Conservation (phyloP, 2,888 invertebrate genomes). For the Scelioninae gen. 2 region DNA sequence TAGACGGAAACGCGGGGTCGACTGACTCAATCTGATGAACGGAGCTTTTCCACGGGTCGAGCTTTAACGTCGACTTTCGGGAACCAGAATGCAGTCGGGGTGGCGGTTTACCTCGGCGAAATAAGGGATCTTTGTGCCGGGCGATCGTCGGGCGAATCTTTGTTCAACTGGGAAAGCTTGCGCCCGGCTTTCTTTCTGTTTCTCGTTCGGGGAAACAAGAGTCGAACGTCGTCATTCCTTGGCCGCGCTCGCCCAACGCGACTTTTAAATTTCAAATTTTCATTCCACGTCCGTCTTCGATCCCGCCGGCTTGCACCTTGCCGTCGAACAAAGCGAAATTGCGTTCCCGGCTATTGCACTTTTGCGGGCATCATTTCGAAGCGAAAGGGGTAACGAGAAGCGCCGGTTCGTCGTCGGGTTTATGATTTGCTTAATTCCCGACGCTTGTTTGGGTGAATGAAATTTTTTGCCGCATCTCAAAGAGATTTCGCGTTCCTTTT, state of each 20-base stretch:
- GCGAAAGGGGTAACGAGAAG: too few species aligned
- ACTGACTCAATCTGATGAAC: conserved; percentile 59
- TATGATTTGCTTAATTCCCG: too few species aligned
- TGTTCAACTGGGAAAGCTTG: conserved; percentile 52
- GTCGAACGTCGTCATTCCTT: conserved; percentile 34
- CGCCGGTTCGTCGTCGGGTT: too few species aligned
- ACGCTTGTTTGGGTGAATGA: too few species aligned
- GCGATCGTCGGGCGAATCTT: conserved; percentile 59
- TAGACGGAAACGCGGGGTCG: conserved; percentile 57
- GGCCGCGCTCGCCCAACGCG: conserved; percentile 5
- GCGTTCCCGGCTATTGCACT: neutral
- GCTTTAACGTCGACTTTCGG: conserved; percentile 57
- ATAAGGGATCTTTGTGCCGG: conserved; percentile 57
- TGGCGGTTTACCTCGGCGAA: conserved; percentile 53
- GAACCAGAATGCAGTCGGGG: conserved; percentile 54
- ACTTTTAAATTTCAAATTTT: conserved; percentile 37
- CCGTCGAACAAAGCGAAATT: neutral
- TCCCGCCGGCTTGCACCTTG: neutral
- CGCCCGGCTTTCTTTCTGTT: conserved; percentile 24
- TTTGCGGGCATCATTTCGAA: neutral
- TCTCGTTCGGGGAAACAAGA: conserved; percentile 50
- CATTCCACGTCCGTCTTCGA: conserved; percentile 21
- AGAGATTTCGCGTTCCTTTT: too few species aligned
- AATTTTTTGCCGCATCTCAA: too few species aligned
- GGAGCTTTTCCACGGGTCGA: conserved; percentile 53